Conservation (phyloP, 2,113 vertebrate species). For the Saccopteryx leptura region DNA sequence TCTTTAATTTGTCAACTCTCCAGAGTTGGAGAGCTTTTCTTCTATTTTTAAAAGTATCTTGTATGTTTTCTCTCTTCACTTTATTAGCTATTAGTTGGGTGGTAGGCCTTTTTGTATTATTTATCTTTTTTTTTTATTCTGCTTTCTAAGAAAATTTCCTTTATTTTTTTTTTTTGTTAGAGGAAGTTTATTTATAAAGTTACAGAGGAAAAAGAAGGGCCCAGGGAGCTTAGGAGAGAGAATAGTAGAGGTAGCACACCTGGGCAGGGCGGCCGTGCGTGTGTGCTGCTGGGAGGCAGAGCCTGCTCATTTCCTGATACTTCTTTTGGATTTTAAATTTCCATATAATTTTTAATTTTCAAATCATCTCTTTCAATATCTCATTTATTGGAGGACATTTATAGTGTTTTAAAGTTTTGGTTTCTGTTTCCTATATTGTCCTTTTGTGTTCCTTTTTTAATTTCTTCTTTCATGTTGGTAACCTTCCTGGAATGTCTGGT, state of each 20-base stretch:
- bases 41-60: background rate
- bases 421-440: background rate
- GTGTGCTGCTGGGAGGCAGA: too few species aligned
- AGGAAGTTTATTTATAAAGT: too few species aligned
- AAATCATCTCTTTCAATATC: background rate
- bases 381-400: conserved; percentile 18
- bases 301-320: background rate
- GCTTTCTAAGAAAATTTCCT: background rate
- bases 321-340: conserved; percentile 19
- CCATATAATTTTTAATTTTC: conserved; percentile 19
- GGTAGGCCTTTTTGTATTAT: background rate
- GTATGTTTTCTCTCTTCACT: background rate
- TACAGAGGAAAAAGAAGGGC: too few species aligned
- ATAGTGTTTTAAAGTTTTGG: conserved; percentile 29
- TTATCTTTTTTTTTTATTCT: background rate
- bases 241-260: too few species aligned
- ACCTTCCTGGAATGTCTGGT: background rate
- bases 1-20: background rate
- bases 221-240: too few species aligned
- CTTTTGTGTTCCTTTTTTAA: background rate
- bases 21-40: background rate
- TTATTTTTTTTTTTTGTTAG: background rate
- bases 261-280: too few species aligned
- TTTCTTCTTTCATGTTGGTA: conserved; percentile 49
- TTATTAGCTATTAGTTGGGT: conserved; percentile 25